These are phyloP conservation scores for Urocynchramus pylzowi DNA, from an alignment of 2,113 vertebrate genomes.

Conservation along the genomic window DNA sequence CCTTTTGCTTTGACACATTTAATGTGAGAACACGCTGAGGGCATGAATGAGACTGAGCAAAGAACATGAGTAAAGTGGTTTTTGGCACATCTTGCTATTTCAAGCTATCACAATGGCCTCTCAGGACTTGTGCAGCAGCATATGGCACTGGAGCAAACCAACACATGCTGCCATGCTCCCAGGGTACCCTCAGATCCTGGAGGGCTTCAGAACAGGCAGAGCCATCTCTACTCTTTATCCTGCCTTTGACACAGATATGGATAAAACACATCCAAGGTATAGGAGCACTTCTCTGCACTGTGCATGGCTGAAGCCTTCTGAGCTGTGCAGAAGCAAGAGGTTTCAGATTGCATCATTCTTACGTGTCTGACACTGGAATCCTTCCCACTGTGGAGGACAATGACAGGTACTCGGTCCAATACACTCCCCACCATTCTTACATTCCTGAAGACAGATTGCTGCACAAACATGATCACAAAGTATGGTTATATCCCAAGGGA, in stretches of 20 bases:
- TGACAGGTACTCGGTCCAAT: conserved; percentile 81
- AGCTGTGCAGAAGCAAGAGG: background rate
- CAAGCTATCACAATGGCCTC: background rate
- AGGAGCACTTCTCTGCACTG: background rate
- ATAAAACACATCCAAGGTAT: background rate
- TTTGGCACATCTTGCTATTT: background rate
- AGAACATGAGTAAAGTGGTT: background rate
- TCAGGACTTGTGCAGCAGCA: background rate
- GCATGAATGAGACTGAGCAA: background rate
- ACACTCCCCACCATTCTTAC: conserved; percentile 86
- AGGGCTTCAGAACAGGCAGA: background rate
- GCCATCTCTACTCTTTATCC: background rate
- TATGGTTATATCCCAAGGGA: background rate
- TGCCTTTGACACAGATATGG: background rate
- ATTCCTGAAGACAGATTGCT: conserved; percentile 89
- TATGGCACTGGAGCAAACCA: background rate
- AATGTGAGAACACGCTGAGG: background rate
- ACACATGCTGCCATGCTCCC: background rate
- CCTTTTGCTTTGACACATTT: background rate
- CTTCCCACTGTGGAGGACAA: conserved; percentile 83
- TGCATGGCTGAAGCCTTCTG: background rate
- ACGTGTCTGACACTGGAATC: conserved; percentile 84
- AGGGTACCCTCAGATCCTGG: background rate
- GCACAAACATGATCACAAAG: conserved; percentile 7
- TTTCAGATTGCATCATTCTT: conserved; percentile 58